A percentile compares a stretch with the other conserved stretches of the same genome.
These are phyloP conservation scores for Epinotia ramella DNA, from an alignment of 2,888 invertebrate genomes.

Conservation along the genomic window DNA sequence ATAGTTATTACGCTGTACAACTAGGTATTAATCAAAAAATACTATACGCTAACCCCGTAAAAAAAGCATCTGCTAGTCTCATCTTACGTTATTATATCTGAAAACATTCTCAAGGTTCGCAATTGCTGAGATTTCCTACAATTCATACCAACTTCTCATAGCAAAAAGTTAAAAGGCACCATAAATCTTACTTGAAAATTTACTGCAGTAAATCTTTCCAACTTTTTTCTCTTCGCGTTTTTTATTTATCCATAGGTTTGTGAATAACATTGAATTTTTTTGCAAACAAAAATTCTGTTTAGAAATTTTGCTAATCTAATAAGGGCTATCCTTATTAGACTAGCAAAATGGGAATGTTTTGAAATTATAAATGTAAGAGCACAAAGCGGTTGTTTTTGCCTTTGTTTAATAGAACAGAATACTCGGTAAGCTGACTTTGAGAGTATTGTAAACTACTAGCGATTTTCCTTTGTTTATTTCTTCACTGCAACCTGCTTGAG, in stretches of 20 bases:
- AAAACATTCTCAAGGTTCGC: constrained; percentile 14
- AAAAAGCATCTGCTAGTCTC: neutral
- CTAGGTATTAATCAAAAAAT: too few relatives aligned
- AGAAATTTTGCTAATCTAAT: neutral
- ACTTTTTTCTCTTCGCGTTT: constrained; percentile 21
- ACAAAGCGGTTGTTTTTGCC: neutral
- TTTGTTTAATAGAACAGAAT: neutral
- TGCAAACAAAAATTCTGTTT: neutral
- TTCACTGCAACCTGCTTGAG: neutral
- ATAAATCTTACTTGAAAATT: constrained; percentile 37
- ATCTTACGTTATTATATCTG: neutral
- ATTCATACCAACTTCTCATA: constrained; percentile 16
- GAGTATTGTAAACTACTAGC: constrained; percentile 4
- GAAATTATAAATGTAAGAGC: neutral
- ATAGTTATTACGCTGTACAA: too few relatives aligned
- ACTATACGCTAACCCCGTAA: too few relatives aligned
- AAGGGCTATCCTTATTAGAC: too few relatives aligned
- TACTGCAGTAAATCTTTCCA: constrained; percentile 26
- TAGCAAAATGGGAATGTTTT: neutral
- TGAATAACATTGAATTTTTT: neutral
- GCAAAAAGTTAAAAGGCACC: constrained; percentile 38
- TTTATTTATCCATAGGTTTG: neutral
- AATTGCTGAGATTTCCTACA: constrained; percentile 19
- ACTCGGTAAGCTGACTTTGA: neutral
- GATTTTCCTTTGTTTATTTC: constrained; percentile 27